Evolutionary conservation across 2,113 vertebrate species (phyloP).

Genomic region (Pseudonaja textilis): DNA sequence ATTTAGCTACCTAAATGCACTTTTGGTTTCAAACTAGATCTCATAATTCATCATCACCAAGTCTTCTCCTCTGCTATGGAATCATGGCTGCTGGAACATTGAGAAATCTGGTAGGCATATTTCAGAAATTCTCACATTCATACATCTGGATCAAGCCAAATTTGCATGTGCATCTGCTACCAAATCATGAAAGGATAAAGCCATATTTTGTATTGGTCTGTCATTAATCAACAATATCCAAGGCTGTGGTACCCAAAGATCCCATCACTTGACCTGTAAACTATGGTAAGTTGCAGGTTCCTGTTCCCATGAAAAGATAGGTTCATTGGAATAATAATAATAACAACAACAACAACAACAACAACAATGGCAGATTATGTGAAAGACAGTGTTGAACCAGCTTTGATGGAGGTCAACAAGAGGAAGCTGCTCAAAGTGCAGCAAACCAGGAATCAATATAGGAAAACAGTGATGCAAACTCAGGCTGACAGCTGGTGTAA

Average conservation of each 20-base stretch:
- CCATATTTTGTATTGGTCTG: neutral
- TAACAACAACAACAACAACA: no score
- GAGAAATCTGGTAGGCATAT: neutral
- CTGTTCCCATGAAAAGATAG: neutral
- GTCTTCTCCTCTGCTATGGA: neutral
- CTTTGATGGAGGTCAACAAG: no score
- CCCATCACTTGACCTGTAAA: neutral
- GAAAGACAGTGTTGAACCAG: no score
- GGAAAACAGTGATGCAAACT: no score
- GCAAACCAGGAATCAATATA: no score
- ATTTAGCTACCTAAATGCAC: neutral
- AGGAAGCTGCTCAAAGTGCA: no score
- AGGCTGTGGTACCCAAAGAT: neutral
- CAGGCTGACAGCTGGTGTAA: no score
- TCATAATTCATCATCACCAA: neutral
- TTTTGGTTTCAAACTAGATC: neutral
- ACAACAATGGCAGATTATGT: no score
- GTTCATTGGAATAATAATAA: neutral
- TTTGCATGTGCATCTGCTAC: neutral
- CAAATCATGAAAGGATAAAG: neutral
- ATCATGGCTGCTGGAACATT: neutral
- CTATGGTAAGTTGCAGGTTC: neutral
- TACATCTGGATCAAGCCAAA: neutral
- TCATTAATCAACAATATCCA: neutral
- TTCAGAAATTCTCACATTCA: neutral